Base-by-base conservation (phyloP, 2,888 invertebrate species). In the Norana najaformis region DNA sequence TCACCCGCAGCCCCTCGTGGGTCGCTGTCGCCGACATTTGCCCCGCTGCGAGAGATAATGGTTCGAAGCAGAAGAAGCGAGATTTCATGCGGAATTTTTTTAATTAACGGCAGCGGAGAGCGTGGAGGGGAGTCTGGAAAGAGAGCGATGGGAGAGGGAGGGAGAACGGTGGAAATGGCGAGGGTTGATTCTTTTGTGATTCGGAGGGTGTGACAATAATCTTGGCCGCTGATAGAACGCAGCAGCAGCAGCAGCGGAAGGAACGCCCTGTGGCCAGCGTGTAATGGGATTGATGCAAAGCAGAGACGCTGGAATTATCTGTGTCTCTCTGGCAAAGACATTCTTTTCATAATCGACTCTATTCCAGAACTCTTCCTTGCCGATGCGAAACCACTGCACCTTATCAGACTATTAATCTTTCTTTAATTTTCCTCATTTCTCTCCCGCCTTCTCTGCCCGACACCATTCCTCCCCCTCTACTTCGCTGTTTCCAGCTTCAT, bases 121-220 rank as follows among this genome's bases (percentile, higher is more conserved):
- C 20, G 85, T 18, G 85, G 85, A n/a, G 82, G 23, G 34, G 23
- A 18, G 23, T 82, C 8, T 39, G 39, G 82, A 82, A 34, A 18
- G 82, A 82, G 82, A 18, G 23, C 6, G 82, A n/a, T n/a, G 23
- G 83, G 36, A 14, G 69, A n/a, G 5, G 69, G 69, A 35, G 85
- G 35, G 85, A 20, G 85, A 37, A 36, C 20, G 85, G 85, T 85
- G 69, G 69, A 69, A 69, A 69, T 69, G 69, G 69, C 69, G n/a
- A 69, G 69, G 69, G 69, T 69, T 69, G 69, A 69, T 69, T 69
- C 69, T n/a, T 69, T 85, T 85, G 85, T 85, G 37, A 85, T 85
- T 85, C 36, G 85, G 23, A 85, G 85, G 85, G 85, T 85, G 85
- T 85, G 85, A 85, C 85, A 34, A 85, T 37, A 85, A 85, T 85